A percentile compares a stretch with the other conserved stretches of the same genome.
These are phyloP conservation scores for Cotesia typhae DNA, from an alignment of 1,140 invertebrate species.

Conservation along the genomic window DNA sequence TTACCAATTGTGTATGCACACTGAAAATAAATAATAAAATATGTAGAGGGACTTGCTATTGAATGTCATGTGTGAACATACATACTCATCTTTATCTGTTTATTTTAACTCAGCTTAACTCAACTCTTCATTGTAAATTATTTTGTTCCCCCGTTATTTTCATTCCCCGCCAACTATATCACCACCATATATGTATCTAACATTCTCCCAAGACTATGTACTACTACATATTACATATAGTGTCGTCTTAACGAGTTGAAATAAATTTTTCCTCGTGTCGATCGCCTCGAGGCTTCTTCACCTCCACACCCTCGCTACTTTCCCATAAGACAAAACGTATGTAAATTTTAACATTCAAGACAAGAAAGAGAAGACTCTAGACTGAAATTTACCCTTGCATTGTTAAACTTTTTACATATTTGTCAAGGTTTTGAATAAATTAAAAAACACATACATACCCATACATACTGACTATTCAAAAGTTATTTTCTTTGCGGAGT, in stretches of 20 bases:
- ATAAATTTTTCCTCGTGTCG: background rate
- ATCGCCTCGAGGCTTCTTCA: constrained; percentile 2
- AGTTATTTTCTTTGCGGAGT: background rate
- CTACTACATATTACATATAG: background rate
- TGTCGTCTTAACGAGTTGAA: constrained; percentile 20
- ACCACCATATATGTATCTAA: background rate
- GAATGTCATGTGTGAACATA: constrained; percentile 8
- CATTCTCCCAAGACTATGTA: too few species aligned
- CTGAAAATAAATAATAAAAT: constrained; percentile 42
- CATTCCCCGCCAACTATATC: background rate
- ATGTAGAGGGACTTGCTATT: constrained; percentile 25
- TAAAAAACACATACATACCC: too few species aligned
- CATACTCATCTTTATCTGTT: constrained; percentile 14
- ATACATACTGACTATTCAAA: too few species aligned
- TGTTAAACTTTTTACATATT: too few species aligned
- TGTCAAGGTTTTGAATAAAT: too few species aligned
- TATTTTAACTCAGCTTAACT: background rate
- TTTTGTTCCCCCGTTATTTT: background rate
- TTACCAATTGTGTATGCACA: constrained; percentile 29
- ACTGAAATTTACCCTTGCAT: too few species aligned
- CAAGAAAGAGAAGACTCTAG: too few species aligned
- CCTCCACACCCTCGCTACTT: background rate
- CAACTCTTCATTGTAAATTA: background rate
- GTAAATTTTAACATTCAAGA: too few species aligned
- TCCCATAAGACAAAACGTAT: too few species aligned